Conservation (phyloP, 2,888 invertebrate genomes). For the Sinodicranocentrus sp. region DNA sequence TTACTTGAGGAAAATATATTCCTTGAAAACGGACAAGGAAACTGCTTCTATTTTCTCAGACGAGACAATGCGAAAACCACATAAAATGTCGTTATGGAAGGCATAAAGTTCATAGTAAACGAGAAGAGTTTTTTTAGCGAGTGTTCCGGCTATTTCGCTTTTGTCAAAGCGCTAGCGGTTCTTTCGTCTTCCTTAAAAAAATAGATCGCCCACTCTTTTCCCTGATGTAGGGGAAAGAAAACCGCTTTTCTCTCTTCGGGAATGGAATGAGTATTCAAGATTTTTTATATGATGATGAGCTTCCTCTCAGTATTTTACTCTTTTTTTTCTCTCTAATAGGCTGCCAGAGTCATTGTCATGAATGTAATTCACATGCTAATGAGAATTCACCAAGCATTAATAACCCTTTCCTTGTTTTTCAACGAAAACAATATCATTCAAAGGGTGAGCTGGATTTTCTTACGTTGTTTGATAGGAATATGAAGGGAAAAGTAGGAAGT, state of each 20-base stretch:
- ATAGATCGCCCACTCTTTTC: no score
- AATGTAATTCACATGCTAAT: conserved; percentile 68
- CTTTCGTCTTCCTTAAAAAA: no score
- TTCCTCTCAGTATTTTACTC: no score
- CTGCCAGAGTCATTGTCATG: conserved; percentile 63
- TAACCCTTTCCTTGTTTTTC: conserved; percentile 45
- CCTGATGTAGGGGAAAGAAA: no score
- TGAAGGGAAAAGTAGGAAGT: conserved; percentile 10
- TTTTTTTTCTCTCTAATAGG: no score
- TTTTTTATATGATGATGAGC: no score
- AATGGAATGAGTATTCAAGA: no score
- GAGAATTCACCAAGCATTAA: conserved; percentile 63
- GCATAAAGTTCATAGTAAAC: conserved; percentile 38
- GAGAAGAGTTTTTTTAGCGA: conserved; percentile 9
- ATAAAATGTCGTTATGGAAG: conserved; percentile 49
- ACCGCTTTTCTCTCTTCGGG: no score
- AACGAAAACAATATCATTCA: conserved; percentile 32
- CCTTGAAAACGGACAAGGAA: conserved; percentile 30
- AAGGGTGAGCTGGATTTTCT: not conserved
- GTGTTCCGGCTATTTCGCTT: conserved; percentile 15
- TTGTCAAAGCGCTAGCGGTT: no score
- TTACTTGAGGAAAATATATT: conserved; percentile 33
- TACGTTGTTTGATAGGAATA: not conserved
- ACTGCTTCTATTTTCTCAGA: conserved; percentile 22
- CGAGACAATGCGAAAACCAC: conserved; percentile 35